Evolutionary conservation across 2,797 vertebrate genomes (phyloP).

Genomic region (Graptemys geographica): DNA sequence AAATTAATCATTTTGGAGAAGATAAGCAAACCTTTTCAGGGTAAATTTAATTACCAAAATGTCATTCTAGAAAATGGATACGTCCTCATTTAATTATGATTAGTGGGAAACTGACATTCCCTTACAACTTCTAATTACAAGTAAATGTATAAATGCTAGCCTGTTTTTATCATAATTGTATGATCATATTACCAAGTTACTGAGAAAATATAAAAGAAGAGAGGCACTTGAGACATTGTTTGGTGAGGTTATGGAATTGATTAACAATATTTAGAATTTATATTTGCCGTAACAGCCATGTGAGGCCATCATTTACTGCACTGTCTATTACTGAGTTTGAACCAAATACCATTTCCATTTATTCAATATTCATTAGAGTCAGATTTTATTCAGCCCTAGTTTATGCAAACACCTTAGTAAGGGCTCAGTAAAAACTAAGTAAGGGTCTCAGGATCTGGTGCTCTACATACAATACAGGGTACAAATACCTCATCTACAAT

Average conservation of each 20-base stretch:
- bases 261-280: neutral
- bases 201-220: neutral
- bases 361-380: neutral
- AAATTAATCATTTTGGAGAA: neutral
- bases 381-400: constrained; percentile 23
- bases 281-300: neutral
- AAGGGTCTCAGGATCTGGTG: neutral
- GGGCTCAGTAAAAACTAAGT: neutral
- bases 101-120: constrained; percentile 41
- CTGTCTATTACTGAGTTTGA: neutral
- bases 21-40: constrained; percentile 12
- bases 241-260: neutral
- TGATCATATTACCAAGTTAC: constrained; percentile 18
- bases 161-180: neutral
- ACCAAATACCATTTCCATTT: neutral
- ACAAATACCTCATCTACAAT: fast-evolving
- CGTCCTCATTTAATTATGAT: constrained; percentile 39
- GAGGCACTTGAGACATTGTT: neutral
- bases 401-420: neutral
- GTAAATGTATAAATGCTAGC: constrained; percentile 23
- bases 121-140: constrained; percentile 26
- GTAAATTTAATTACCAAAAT: constrained; percentile 61
- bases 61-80: constrained; percentile 39
- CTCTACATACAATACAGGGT: neutral
- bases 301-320: neutral